Base-by-base conservation (phyloP, 2,797 vertebrate species). In the Nannoperca australis region DNA sequence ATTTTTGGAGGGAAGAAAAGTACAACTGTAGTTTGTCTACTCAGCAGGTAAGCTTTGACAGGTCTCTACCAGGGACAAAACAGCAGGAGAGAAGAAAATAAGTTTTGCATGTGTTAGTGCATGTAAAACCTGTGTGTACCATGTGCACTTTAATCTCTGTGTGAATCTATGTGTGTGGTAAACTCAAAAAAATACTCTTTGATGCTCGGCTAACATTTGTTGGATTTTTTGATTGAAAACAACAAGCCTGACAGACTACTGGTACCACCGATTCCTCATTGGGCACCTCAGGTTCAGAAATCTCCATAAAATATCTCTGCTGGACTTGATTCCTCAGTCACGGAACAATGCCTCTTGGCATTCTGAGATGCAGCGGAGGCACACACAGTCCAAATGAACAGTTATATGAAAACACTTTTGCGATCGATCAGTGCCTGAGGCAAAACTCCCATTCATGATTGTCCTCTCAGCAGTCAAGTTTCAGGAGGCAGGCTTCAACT, bases 391-490 rank as follows among this genome's bases (percentile, higher is more conserved):
- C 85, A 89, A 91, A 92, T 86, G 84, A 95, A 82, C 90, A 88
- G 87, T 88, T 88, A 91, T 90, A 90, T 92, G 91, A 93, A 93
- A 93, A 92, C 88, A 82, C 70, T 89, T 90, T 91, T 85, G 73
- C 74, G 50, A 94, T 94, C 90, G 91, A 95, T 93, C 84, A 68
- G 82, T 58, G 92, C 94, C 92, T 75, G 81, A 91, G 92, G 93
- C 92, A 93, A 92, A 93, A 79, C 87, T 91, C 83, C 85, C 91
- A 89, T 93, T 87, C 91, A 89, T 90, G 89, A 92, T 94, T 88
- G 87, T 92, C 90, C 89, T 87, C 90, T 91, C 91, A 88, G 90
- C 83, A 88, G 86, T 83, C 62, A 79, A 64, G 85, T 89, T 92
- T 92, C 81, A 91, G 83, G 78, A 92, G 83, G 80, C 83, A 86